Conservation (phyloP, 2,888 invertebrate species). For the Drosophila falleni region DNA sequence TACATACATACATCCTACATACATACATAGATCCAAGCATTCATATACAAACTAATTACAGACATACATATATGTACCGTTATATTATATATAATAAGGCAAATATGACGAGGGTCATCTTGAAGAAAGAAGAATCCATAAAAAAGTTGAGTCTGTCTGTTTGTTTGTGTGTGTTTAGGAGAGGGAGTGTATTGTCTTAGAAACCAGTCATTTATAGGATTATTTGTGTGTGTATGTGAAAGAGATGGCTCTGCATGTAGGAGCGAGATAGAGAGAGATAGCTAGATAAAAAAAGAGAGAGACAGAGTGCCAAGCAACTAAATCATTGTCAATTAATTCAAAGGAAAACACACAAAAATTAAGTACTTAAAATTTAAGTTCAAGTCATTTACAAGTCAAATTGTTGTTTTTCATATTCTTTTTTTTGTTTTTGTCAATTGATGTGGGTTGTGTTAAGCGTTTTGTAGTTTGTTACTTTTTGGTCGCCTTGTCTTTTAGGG, state of each 20-base stretch:
- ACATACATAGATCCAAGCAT: conserved; percentile 23
- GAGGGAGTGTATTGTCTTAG: conserved; percentile 62
- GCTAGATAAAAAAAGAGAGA: conserved; percentile 1
- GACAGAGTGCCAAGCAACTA: conserved; percentile 21
- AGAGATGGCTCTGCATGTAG: conserved; percentile 22
- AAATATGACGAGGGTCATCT: conserved; percentile 60
- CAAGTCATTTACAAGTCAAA: conserved; percentile 61
- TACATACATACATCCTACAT: conserved; percentile 20
- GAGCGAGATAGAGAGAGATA: conserved; percentile 8
- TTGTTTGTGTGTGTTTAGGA: conserved; percentile 16
- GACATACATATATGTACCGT: conserved; percentile 38
- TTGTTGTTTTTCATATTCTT: conserved; percentile 5
- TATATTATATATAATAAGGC: conserved; percentile 80
- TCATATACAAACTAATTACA: conserved; percentile 48
- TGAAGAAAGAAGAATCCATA: conserved; percentile 19
- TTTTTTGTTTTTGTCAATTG: conserved; percentile 24
- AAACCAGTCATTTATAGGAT: conserved; percentile 67
- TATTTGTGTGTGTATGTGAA: conserved; percentile 34
- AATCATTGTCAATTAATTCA: conserved; percentile 31
- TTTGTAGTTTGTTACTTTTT: conserved; percentile 29
- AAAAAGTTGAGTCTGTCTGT: conserved; percentile 2
- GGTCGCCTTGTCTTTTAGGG: conserved; percentile 63
- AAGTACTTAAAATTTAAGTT: conserved; percentile 61
- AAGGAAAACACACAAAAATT: conserved; percentile 34
- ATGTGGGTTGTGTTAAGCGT: conserved; percentile 59